These are phyloP conservation scores for Tetrax tetrax DNA, from an alignment of 2,113 vertebrate genomes.

Conservation along the genomic window DNA sequence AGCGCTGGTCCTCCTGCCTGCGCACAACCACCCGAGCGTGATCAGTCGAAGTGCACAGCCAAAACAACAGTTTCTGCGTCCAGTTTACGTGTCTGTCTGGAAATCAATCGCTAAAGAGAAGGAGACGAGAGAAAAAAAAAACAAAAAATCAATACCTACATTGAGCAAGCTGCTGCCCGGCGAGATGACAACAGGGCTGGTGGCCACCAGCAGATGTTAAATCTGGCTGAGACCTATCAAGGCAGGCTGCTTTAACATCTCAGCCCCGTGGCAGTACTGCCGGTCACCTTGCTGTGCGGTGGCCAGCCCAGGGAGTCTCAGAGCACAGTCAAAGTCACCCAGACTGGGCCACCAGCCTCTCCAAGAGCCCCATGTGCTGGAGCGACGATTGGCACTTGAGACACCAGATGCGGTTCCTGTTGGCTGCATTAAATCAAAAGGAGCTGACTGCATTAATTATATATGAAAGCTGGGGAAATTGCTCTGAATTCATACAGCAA, in stretches of 20 bases:
- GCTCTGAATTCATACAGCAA: background rate
- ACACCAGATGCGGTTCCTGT: background rate
- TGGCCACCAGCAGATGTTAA: background rate
- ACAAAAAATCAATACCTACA: background rate
- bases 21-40: background rate
- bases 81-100: background rate
- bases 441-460: background rate
- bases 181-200: fast-evolving
- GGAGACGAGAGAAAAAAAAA: background rate
- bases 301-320: background rate
- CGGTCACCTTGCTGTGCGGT: background rate
- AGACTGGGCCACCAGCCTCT: background rate
- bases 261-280: background rate
- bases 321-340: background rate
- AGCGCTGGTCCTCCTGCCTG: background rate
- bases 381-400: background rate
- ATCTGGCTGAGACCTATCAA: background rate
- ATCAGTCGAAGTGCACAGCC: background rate
- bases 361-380: background rate
- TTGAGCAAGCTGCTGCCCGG: background rate
- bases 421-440: background rate
- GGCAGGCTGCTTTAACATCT: background rate
- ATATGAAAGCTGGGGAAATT: background rate
- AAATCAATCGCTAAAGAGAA: background rate
- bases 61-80: background rate